Conservation (phyloP, 2,888 invertebrate genomes). For the Rotaria magnacalcarata region DNA sequence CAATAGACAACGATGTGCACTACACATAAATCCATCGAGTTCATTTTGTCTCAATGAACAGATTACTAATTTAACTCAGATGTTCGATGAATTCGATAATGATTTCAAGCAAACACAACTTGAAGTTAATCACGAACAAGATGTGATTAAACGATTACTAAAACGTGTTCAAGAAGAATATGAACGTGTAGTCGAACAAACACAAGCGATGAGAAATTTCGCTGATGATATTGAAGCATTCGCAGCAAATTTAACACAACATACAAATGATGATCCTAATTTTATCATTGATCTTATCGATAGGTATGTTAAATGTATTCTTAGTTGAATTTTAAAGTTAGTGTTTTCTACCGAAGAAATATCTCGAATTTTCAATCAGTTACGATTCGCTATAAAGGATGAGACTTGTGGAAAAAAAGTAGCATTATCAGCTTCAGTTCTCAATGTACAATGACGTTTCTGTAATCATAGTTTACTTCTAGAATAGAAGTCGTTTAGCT, state of each 20-base stretch:
- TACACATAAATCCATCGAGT: background rate
- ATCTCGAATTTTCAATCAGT: too few species aligned
- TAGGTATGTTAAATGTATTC: background rate
- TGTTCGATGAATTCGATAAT: constrained; percentile 49
- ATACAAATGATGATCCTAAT: constrained; percentile 16
- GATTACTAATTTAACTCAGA: background rate
- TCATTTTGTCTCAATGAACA: constrained; percentile 27
- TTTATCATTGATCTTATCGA: background rate
- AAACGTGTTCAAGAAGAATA: background rate
- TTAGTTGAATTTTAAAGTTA: too few species aligned
- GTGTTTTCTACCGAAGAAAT: too few species aligned
- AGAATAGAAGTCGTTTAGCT: too few species aligned
- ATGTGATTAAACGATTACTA: constrained; percentile 48
- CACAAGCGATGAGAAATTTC: background rate
- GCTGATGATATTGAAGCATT: constrained; percentile 34
- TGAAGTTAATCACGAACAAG: constrained; percentile 48
- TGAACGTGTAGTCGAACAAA: constrained; percentile 3
- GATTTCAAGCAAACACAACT: constrained; percentile 48
- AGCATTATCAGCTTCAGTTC: too few species aligned
- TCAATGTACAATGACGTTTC: too few species aligned
- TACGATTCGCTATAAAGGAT: too few species aligned
- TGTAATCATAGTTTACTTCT: too few species aligned
- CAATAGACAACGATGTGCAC: background rate
- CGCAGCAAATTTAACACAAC: constrained; percentile 25
- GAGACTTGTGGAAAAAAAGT: too few species aligned